These are phyloP conservation scores for Aleadryas rufinucha DNA, from an alignment of 2,113 vertebrate species.

Conservation along the genomic window DNA sequence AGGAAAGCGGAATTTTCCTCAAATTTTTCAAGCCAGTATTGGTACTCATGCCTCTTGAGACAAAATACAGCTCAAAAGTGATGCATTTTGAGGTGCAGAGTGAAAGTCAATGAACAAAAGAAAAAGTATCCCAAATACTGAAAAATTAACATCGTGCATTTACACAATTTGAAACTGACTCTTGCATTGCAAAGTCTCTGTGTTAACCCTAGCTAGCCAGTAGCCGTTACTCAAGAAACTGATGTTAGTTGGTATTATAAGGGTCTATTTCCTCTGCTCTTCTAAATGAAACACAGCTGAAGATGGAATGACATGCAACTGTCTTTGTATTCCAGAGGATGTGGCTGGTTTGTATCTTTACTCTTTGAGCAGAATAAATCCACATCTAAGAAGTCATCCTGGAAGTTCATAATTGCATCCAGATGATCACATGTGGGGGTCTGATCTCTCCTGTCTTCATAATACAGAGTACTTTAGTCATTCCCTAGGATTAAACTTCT, in stretches of 20 bases:
- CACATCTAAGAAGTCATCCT: conserved; percentile 30
- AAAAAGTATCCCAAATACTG: background rate
- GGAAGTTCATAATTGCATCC: background rate
- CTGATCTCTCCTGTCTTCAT: background rate
- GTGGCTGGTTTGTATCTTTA: conserved; percentile 32
- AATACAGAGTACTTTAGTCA: background rate
- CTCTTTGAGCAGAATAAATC: conserved; percentile 3
- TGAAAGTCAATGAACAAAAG: background rate
- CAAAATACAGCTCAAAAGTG: background rate
- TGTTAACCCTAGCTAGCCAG: background rate
- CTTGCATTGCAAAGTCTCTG: background rate
- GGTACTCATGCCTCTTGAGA: background rate
- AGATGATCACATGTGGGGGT: background rate
- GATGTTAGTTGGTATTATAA: background rate
- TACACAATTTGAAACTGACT: background rate
- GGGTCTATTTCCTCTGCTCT: background rate
- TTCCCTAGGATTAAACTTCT: background rate
- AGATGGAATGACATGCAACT: background rate
- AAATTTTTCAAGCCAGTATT: background rate
- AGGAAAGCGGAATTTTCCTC: background rate
- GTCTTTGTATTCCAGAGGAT: background rate
- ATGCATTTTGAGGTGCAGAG: background rate
- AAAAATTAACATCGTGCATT: background rate
- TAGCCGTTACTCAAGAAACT: background rate
- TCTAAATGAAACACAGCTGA: conserved; percentile 5